A percentile compares a stretch with the other conserved stretches of the same genome.
phyloP scores from a whole-genome alignment of 2,797 vertebrate species.

The Melanotaenia boesemani region DNA sequence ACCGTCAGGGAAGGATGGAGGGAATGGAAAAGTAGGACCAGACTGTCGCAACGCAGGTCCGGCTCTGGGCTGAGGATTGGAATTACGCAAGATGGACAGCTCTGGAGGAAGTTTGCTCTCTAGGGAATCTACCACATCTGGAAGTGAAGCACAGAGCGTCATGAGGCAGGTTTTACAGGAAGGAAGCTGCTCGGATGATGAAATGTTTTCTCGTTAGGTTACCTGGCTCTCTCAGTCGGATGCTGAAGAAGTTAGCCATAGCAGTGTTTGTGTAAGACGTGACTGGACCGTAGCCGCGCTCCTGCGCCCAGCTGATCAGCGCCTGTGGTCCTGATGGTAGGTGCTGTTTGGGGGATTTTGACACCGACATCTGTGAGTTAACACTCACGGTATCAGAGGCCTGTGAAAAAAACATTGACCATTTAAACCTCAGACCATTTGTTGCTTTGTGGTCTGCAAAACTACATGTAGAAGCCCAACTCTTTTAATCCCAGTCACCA shows the following conservation, averaged over 20 bases:
- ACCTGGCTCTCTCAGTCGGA: constrained; percentile 90
- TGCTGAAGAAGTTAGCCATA: constrained; percentile 91
- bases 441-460: not conserved
- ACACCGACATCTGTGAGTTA: constrained; percentile 84
- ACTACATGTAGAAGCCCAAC: too few species aligned
- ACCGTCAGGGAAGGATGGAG: constrained; percentile 52
- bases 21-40: constrained; percentile 79
- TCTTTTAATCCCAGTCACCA: not conserved
- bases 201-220: constrained; percentile 30
- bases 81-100: constrained; percentile 82
- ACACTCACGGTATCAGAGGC: constrained; percentile 90
- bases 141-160: constrained; percentile 44
- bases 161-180: constrained; percentile 37
- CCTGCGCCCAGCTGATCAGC: constrained; percentile 90
- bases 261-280: constrained; percentile 92
- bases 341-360: constrained; percentile 68
- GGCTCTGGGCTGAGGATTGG: constrained; percentile 64
- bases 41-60: constrained; percentile 64
- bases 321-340: constrained; percentile 87
- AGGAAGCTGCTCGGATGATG: constrained; percentile 16
- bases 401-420: constrained; percentile 72
- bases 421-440: not conserved
- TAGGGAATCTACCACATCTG: constrained; percentile 71
- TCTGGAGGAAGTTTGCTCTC: constrained; percentile 85
- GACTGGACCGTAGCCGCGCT: constrained; percentile 84